Percentiles rank a stretch among this genome's conserved stretches.
phyloP scores from a whole-genome alignment of 1,140 invertebrate genomes.

The Cherax quadricarinatus region DNA sequence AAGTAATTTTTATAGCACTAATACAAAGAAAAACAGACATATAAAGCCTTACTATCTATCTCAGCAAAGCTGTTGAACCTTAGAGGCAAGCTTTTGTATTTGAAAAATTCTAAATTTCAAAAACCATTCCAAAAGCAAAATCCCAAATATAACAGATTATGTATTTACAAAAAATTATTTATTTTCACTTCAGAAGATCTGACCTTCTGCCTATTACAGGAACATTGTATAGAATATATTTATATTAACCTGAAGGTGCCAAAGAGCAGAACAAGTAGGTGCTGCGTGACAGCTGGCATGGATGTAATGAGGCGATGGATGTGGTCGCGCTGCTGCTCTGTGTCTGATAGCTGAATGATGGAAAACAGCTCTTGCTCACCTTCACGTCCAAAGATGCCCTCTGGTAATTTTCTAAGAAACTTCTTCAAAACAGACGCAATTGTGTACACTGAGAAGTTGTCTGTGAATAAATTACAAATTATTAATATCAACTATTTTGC shows the following conservation, averaged over 20 bases:
- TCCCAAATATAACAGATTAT: too few species aligned
- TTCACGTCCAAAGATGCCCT: constrained; percentile 94
- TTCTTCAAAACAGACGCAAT: constrained; percentile 98
- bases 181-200: too few species aligned
- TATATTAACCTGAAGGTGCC: constrained; percentile 91
- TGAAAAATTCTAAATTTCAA: too few species aligned
- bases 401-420: constrained; percentile 97
- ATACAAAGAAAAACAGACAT: too few species aligned
- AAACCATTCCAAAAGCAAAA: too few species aligned
- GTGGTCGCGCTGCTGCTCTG: constrained; percentile 90
- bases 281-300: constrained; percentile 92
- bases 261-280: constrained; percentile 94
- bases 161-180: too few species aligned
- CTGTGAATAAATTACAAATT: constrained; percentile 40
- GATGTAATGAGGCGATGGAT: constrained; percentile 93
- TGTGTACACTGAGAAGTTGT: constrained; percentile 92
- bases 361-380: constrained; percentile 94
- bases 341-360: constrained; percentile 84
- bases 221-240: background rate
- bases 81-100: too few species aligned
- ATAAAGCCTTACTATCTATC: too few species aligned
- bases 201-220: too few species aligned
- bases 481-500: background rate
- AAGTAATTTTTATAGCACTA: too few species aligned
- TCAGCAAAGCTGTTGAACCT: too few species aligned